Evolutionary conservation across 2,888 invertebrate species (phyloP).

Genomic region (Tolmerus cingulatus): DNA sequence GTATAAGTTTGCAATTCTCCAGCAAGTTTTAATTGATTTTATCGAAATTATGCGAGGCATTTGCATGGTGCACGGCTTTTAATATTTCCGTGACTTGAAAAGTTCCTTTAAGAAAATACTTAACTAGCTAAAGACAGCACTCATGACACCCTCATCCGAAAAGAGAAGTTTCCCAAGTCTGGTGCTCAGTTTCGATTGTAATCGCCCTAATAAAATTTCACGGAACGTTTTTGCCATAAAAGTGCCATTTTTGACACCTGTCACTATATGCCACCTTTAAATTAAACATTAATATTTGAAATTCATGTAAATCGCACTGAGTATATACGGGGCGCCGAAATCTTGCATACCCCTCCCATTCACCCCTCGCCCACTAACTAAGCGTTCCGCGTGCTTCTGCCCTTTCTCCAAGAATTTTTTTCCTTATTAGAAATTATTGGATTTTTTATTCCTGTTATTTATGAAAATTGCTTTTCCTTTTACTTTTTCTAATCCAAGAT

Average conservation of each 20-base stretch:
- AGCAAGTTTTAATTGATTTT: slow-evolving; percentile 36
- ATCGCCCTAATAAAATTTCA: slow-evolving; percentile 31
- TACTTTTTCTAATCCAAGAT: slow-evolving; percentile 33
- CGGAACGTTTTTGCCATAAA: slow-evolving; percentile 35
- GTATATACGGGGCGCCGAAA: background rate
- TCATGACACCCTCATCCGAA: background rate
- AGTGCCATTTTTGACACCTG: slow-evolving; percentile 42
- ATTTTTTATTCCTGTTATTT: slow-evolving; percentile 41
- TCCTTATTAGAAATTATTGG: slow-evolving; percentile 39
- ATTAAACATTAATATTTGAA: slow-evolving; percentile 37
- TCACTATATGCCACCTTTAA: slow-evolving; percentile 25
- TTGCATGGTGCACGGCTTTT: background rate
- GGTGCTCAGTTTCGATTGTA: slow-evolving; percentile 19
- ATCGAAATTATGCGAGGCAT: slow-evolving; percentile 15
- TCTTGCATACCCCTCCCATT: background rate
- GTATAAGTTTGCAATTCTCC: background rate
- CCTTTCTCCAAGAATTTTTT: background rate
- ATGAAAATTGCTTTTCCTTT: slow-evolving; percentile 34
- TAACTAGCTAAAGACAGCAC: background rate
- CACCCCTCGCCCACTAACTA: too few species aligned
- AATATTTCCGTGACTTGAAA: background rate
- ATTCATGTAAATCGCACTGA: slow-evolving; percentile 31
- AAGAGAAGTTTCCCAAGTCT: background rate
- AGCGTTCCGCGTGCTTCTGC: background rate
- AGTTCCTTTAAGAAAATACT: background rate